phyloP scores from a whole-genome alignment of 2,888 invertebrate species.

The Saturnia pavonia region DNA sequence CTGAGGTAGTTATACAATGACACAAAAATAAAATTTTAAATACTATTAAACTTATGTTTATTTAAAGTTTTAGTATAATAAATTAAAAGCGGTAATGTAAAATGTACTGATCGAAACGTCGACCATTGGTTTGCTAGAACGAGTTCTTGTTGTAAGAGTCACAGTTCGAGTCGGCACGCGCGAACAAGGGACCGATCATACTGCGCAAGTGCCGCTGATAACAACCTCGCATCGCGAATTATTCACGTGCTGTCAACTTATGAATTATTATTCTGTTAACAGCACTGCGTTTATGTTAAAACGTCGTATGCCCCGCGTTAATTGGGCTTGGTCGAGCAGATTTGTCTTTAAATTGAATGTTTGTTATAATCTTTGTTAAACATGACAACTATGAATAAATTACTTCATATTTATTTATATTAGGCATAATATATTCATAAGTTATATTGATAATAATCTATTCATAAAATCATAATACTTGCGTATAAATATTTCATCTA shows the following conservation, averaged over 20 bases:
- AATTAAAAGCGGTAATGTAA: conserved; percentile 55
- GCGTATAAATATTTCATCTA: conserved; percentile 1
- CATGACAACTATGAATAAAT: conserved; percentile 27
- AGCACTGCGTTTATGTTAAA: conserved; percentile 56
- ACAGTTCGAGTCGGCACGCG: conserved; percentile 59
- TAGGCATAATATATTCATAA: conserved; percentile 19
- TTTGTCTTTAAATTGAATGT: conserved; percentile 35
- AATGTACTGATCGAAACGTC: conserved; percentile 33
- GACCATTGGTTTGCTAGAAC: conserved; percentile 31
- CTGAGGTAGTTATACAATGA: not conserved
- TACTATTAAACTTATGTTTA: conserved; percentile 18
- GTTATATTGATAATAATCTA: conserved; percentile 14
- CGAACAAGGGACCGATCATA: conserved; percentile 60
- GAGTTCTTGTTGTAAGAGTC: conserved; percentile 41
- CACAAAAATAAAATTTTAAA: not conserved
- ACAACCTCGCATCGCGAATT: conserved; percentile 68
- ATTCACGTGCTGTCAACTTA: conserved; percentile 77
- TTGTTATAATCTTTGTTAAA: conserved; percentile 29
- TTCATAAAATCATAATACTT: conserved; percentile 6
- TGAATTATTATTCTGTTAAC: conserved; percentile 72
- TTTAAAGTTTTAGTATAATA: conserved; percentile 26
- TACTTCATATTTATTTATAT: conserved; percentile 19
- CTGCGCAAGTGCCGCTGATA: conserved; percentile 73
- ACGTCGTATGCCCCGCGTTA: conserved; percentile 49
- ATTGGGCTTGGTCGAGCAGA: conserved; percentile 44